Conservation (phyloP, 2,888 invertebrate species). For the Dicycla oo region DNA sequence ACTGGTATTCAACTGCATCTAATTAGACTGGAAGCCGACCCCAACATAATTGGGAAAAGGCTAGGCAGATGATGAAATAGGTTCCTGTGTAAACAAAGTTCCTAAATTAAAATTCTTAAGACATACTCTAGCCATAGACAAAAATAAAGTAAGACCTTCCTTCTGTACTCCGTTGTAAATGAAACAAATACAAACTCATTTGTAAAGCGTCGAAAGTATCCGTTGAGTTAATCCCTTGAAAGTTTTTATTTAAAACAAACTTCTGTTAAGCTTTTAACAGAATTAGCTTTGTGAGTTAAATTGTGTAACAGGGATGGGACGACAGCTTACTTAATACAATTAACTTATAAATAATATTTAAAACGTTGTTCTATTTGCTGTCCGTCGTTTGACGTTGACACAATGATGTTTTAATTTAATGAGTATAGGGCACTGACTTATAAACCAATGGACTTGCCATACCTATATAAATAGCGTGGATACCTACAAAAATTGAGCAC, state of each 20-base stretch:
- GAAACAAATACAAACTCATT: constrained; percentile 39
- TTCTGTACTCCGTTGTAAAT: constrained; percentile 8
- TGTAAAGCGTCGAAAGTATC: constrained; percentile 18
- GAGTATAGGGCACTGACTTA: too few species aligned
- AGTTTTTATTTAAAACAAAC: constrained; percentile 36
- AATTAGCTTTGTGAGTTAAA: constrained; percentile 38
- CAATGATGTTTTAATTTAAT: neutral
- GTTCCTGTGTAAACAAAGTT: constrained; percentile 1
- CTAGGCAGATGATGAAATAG: too few species aligned
- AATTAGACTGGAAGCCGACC: too few species aligned
- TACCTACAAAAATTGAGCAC: too few species aligned
- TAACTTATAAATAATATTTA: neutral
- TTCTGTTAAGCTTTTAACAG: constrained; percentile 31
- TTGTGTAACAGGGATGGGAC: constrained; percentile 8
- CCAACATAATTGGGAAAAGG: too few species aligned
- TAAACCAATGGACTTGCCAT: too few species aligned
- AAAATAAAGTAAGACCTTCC: constrained; percentile 3
- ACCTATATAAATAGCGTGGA: too few species aligned
- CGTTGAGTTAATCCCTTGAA: constrained; percentile 39
- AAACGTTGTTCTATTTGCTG: neutral
- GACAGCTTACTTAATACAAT: constrained; percentile 22
- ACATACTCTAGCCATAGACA: neutral
- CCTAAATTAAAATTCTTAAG: constrained; percentile 20
- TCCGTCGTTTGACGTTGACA: neutral
- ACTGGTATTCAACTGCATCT: too few species aligned